Base-by-base conservation (phyloP, 2,888 invertebrate species). In the Parnassius smintheus region DNA sequence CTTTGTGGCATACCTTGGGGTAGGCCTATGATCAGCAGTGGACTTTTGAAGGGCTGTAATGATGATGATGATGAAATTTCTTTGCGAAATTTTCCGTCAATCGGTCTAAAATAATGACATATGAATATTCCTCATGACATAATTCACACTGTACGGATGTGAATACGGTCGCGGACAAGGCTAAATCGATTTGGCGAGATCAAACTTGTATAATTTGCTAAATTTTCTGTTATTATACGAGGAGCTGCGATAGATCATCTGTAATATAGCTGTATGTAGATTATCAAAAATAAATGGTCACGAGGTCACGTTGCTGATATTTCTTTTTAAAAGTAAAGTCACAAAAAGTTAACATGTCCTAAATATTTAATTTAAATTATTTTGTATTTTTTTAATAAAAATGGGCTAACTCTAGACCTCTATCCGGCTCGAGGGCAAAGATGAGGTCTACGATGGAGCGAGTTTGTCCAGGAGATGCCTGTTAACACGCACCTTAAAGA, bases 161-260 rank as follows among this genome's bases (percentile, higher is more conserved):
- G 61, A 61, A 56, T 12, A 45, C 61, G 56, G 56, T 61, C 61
- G 44, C 51, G 51, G 56, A 56, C 61, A 61, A 61, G 61, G 56
- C 25, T 56, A 50, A 56, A 56, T 50, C 25, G 18, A 61, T 56
- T 61, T 56, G 51, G 45, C 44, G 25, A 42, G 45, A 56, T 61
- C 18, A 35, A 51, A 48, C 18, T 41, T 41, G 35, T 12, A 48
- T 35, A 48, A 46, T 53, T 59, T 48, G 59, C 59, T 42, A 41
- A 25, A 22, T 48, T 46, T 53, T 10, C 54, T 48, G 13, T 13
- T 49, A 46, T 35, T 35, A 3, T 35, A 35, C 35, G 35, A 35
- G 4, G 35, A 1, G 35, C 7, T 35, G 35, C 35, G 35, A 35
- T 18, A 18, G 18, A 18, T 18, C 1, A 18, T 18, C 18, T 18